Evolutionary conservation across 2,113 vertebrate species (phyloP).

Genomic region (Myiagra hebetior): DNA sequence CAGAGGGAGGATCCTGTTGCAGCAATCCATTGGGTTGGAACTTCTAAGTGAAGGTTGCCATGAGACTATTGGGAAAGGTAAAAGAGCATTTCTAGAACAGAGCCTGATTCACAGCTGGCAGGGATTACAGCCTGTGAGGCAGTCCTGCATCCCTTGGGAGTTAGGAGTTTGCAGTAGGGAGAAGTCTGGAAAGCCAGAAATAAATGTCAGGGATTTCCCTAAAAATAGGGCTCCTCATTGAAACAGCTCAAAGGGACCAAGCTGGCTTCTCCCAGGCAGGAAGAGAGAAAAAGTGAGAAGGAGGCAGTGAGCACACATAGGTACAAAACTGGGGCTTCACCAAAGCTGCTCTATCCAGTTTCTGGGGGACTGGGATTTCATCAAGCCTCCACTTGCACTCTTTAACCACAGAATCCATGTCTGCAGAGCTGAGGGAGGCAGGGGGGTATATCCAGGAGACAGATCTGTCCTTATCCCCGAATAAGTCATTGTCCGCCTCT

Average conservation of each 20-base stretch:
- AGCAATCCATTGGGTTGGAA: background rate
- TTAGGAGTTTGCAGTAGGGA: background rate
- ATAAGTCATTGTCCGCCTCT: background rate
- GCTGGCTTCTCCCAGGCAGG: background rate
- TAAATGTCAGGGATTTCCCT: background rate
- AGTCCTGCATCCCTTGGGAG: background rate
- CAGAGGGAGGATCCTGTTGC: background rate
- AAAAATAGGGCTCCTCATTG: background rate
- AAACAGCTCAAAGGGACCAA: background rate
- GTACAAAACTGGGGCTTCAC: background rate
- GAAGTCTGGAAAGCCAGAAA: background rate
- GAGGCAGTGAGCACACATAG: background rate
- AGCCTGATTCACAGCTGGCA: background rate
- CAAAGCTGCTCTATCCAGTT: background rate
- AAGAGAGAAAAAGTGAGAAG: background rate
- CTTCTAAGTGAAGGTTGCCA: background rate
- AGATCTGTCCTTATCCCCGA: background rate
- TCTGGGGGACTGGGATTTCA: background rate
- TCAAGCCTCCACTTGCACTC: background rate
- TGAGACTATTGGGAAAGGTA: background rate
- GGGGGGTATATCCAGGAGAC: background rate
- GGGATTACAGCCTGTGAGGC: background rate
- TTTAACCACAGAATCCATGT: background rate
- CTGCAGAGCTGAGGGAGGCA: background rate
- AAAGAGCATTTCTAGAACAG: background rate